Conservation (phyloP, 2,113 vertebrate genomes). For the crab-eating macaque (Macaca fascicularis) region T2T-MFA8v1.1 NC_088381.1:105364001-105364500, state of each 20-base stretch:
- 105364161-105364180: slow-evolving; percentile 61
- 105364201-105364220: slow-evolving; percentile 74
- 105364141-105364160: slow-evolving; percentile 67
- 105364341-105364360: slow-evolving; percentile 83
- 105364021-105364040: neutral
- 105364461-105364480: slow-evolving; percentile 90
- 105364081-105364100: slow-evolving; percentile 25
- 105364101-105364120: neutral
- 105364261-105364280: no score
- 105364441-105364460: slow-evolving; percentile 87
- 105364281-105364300: slow-evolving; percentile 46
- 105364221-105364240: slow-evolving; percentile 49
- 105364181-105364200: slow-evolving; percentile 67
- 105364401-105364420: slow-evolving; percentile 83
- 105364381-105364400: slow-evolving; percentile 82
- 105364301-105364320: slow-evolving; percentile 80
- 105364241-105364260: neutral
- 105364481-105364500: slow-evolving; percentile 88
- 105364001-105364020: slow-evolving; percentile 7
- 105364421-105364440: slow-evolving; percentile 85
- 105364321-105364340: slow-evolving; percentile 82
- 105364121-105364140: slow-evolving; percentile 41
- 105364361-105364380: slow-evolving; percentile 84
- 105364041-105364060: neutral
- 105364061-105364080: neutral